These are phyloP conservation scores for Pandion haliaetus DNA, from an alignment of 2,113 vertebrate species.

Conservation along the genomic window DNA sequence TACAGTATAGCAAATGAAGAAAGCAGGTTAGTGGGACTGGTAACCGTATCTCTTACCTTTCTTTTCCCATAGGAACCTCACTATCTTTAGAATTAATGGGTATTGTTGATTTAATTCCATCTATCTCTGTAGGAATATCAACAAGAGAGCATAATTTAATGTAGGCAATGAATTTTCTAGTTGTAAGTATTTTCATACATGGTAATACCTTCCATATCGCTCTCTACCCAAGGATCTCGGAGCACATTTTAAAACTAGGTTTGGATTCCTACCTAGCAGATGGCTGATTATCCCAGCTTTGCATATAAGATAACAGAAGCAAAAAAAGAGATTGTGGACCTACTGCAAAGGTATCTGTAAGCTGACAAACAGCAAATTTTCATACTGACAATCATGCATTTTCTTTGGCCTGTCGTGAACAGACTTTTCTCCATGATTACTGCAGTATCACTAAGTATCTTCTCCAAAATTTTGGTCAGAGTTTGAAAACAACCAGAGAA, in stretches of 20 bases:
- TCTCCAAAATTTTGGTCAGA: not conserved
- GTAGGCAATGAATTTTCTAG: not conserved
- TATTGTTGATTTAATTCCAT: not conserved
- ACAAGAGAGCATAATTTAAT: not conserved
- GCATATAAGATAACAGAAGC: not conserved
- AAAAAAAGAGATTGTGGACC: not conserved
- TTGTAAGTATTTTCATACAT: not conserved
- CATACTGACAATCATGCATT: not conserved
- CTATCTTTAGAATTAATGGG: not conserved
- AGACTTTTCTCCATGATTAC: not conserved
- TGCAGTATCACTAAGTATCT: not conserved
- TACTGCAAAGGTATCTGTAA: not conserved
- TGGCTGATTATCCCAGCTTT: not conserved
- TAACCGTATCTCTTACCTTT: not conserved
- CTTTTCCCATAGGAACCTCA: not conserved
- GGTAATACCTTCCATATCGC: not conserved
- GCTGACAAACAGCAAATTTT: not conserved
- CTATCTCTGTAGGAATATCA: not conserved
- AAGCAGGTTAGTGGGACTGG: not conserved
- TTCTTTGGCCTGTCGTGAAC: not conserved
- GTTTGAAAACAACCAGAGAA: not conserved
- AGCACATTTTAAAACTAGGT: not conserved
- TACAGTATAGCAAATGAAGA: not conserved
- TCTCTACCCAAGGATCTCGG: not conserved
- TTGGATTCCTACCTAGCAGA: not conserved